Conservation (phyloP, 2,888 invertebrate genomes). For the Dascillus cervinus region DNA sequence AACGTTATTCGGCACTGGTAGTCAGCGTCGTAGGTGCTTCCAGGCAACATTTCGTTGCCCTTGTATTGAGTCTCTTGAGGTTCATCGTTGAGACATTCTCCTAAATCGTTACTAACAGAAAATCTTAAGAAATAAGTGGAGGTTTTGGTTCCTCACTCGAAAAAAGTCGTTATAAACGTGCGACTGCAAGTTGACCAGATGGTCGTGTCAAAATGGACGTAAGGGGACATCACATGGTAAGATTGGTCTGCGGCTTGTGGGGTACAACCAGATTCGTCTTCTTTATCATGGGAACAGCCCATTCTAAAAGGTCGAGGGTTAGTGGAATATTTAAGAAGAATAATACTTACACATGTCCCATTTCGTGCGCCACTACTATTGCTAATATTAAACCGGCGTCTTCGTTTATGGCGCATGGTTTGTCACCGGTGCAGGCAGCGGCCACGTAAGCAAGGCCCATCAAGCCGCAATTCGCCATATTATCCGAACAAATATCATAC, state of each 20-base stretch:
- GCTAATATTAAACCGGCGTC: conserved; percentile 58
- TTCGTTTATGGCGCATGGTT: conserved; percentile 60
- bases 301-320: conserved; percentile 28
- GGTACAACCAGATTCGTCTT: conserved; percentile 37
- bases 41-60: conserved; percentile 52
- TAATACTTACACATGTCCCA: conserved; percentile 58
- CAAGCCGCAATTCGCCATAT: conserved; percentile 45
- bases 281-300: conserved; percentile 42
- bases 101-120: conserved; percentile 51
- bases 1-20: conserved; percentile 50
- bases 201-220: conserved; percentile 45
- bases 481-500: conserved; percentile 49
- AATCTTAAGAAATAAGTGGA: conserved; percentile 2
- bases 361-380: conserved; percentile 58
- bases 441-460: conserved; percentile 62
- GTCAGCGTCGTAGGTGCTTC: conserved; percentile 58
- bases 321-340: too few species aligned
- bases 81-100: conserved; percentile 57
- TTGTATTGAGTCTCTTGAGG: conserved; percentile 50
- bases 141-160: conserved; percentile 44
- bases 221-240: conserved; percentile 54
- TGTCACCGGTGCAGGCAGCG: conserved; percentile 53
- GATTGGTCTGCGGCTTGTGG: conserved; percentile 43
- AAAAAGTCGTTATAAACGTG: conserved; percentile 48
- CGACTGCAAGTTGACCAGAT: conserved; percentile 53